Base-by-base conservation (phyloP, 2,797 vertebrate species). In the Halcyon badia region DNA sequence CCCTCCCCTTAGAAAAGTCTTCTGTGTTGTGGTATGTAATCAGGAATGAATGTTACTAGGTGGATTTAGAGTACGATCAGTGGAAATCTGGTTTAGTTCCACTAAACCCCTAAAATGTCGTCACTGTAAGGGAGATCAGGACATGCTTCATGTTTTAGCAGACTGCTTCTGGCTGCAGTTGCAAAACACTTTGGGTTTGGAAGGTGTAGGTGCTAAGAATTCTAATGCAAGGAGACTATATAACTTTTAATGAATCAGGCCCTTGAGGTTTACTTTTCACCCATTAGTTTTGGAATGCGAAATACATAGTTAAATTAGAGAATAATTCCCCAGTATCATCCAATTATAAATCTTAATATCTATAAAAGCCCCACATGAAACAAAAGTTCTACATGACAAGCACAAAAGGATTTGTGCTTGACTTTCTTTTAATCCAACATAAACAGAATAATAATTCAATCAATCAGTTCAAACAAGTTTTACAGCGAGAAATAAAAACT, bases 401-500 rank as follows among this genome's bases (percentile, higher is more conserved):
- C 90, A 94, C 89, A 88, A 83, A 85, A 88, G 51, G 66, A 93
- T 93, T 88, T 90, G 79, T 78, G 79, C 83, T 84, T 33, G 87
- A 60, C 48, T 94, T 92, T 71, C 82, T 83, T 93, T 94, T 93
- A 96, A 97, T 82, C 77, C 83, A 88, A 91, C 84, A 91, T 92
- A 97, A 92, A 95, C 37, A 93, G 75, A 65, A 87, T 25, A 94
- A 85, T 89, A 95, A 96, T 95, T 96, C 83, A 95, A 90, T 95
- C 91, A 97, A 87, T 94, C 56, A 87, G 61, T 75, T 96, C 71
- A 96, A 94, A 84, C 31, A 44, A 90, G 17, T 81, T 68, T 83
- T 95, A 82, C 90, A 85, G 79, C 33, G 93, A 97, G 97, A 90
- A 95, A 51, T 10, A 51, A 80, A 83, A 95, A n/a, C 72, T 92